Base-by-base conservation (phyloP, 2,113 vertebrate species). In the Herpetotheres cachinnans region DNA sequence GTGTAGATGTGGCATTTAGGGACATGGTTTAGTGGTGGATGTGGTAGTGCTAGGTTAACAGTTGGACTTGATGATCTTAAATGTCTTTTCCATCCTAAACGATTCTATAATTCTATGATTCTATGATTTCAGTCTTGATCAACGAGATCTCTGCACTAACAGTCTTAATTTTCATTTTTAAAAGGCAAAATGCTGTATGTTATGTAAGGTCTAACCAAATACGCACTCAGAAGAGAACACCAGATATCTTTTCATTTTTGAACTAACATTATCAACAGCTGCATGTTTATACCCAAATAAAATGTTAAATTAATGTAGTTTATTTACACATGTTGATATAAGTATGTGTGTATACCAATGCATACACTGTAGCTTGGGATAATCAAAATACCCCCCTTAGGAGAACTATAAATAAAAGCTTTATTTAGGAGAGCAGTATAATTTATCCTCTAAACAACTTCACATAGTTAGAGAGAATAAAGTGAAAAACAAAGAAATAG, bases 401-500 rank as follows among this genome's bases (percentile, higher is more conserved):
- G 47, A 67, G 42, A 89, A 55, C 36, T 85, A 54, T 42, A 61
- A 92, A 82, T 67, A 82, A 74, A 95, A 91, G 40, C 36, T 82
- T 92, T 69, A 52, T 78, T 92, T 84, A 79, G 62, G 56, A 92
- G 30, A 84, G 29, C 44, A 91, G 49, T 9, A 49, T 46, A 76
- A 94, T 89, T 89, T 69, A 82, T 85, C 54, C 52, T 59, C 70
- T 63, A 76, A 92, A 91, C 36, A 94, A 77, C 52, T 94, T 82
- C 72, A 58, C 56, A 56, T 26, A 88, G 54, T 72, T 80, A 54
- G 81, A 70, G 40, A 16, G 52, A 97, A 87, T 81, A 63, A 86
- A 95, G 18, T 24, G 17, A 82, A 93, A 96, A 86, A 74, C 58
- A 92, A 93, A 91, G 47, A 89, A 93, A 78, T 30, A 62, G 27